These are phyloP conservation scores for Bathynomus jamesi DNA, from an alignment of 1,140 invertebrate genomes.

Conservation along the genomic window DNA sequence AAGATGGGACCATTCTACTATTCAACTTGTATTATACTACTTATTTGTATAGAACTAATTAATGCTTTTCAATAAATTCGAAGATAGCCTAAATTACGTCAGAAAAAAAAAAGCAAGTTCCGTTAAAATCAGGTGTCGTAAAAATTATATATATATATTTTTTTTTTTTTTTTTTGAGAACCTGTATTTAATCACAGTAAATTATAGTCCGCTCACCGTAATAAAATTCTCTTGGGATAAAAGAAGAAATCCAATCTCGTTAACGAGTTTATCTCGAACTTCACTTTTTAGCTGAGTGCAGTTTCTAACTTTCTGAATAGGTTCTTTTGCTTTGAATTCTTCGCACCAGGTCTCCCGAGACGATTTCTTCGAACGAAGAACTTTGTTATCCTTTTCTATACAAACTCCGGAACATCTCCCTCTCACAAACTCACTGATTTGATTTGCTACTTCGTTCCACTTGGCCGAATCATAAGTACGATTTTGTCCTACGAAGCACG, in stretches of 20 bases:
- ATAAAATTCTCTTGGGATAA: constrained; percentile 45
- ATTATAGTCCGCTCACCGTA: no score
- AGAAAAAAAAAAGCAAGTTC: no score
- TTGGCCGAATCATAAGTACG: constrained; percentile 44
- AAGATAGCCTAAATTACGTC: no score
- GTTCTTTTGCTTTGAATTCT: constrained; percentile 58
- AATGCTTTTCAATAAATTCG: no score
- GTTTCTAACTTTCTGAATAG: constrained; percentile 65
- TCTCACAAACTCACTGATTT: constrained; percentile 37
- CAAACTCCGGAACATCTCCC: constrained; percentile 22
- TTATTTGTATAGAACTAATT: no score
- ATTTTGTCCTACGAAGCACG: constrained; percentile 63
- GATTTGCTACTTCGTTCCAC: constrained; percentile 36
- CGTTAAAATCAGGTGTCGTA: no score
- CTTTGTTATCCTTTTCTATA: neutral
- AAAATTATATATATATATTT: no score
- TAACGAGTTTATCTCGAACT: constrained; percentile 57
- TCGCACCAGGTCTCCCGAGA: constrained; percentile 39
- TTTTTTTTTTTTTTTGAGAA: no score
- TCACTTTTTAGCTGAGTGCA: constrained; percentile 71
- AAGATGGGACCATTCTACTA: no score
- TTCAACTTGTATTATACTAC: no score
- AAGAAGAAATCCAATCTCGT: constrained; percentile 51
- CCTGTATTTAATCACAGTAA: no score
- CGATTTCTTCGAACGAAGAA: neutral